Percentiles rank a stretch among this genome's conserved stretches.
Evolutionary conservation across 2,113 vertebrate species (phyloP).

Genomic region (Nestor notabilis): DNA sequence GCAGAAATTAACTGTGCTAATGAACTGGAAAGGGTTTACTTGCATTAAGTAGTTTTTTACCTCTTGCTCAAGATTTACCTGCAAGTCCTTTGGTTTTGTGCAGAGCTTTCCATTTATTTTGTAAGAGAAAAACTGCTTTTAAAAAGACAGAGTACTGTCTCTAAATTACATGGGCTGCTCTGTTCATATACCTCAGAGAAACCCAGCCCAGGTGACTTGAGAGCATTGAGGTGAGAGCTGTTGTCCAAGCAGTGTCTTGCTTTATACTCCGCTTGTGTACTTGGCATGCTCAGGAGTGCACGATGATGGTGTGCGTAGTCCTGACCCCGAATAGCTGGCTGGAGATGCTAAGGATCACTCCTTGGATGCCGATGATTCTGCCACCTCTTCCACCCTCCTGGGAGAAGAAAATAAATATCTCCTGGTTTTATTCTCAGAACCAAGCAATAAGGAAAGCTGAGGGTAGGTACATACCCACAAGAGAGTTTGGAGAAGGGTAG

Average conservation of each 20-base stretch:
- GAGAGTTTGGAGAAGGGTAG: neutral
- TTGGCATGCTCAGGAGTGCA: neutral
- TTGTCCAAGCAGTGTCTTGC: neutral
- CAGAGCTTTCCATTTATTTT: neutral
- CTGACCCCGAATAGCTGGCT: neutral
- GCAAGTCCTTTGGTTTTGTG: neutral
- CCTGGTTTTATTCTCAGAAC: neutral
- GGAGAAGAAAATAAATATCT: neutral
- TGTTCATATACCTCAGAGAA: neutral
- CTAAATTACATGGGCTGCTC: neutral
- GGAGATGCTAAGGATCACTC: neutral
- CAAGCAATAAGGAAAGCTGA: neutral
- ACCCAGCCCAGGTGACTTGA: neutral
- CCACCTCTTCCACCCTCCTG: neutral
- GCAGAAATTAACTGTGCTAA: neutral
- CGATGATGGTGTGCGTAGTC: accelerated
- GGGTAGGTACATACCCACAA: neutral
- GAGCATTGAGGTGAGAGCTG: neutral
- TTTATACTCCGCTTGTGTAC: neutral
- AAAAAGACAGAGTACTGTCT: neutral
- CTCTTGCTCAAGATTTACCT: neutral
- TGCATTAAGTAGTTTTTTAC: neutral
- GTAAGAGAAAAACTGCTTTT: neutral
- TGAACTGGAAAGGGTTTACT: neutral
- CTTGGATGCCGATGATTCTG: neutral